Conservation (phyloP, 1,140 invertebrate species). For the Colletes latitarsis region DNA sequence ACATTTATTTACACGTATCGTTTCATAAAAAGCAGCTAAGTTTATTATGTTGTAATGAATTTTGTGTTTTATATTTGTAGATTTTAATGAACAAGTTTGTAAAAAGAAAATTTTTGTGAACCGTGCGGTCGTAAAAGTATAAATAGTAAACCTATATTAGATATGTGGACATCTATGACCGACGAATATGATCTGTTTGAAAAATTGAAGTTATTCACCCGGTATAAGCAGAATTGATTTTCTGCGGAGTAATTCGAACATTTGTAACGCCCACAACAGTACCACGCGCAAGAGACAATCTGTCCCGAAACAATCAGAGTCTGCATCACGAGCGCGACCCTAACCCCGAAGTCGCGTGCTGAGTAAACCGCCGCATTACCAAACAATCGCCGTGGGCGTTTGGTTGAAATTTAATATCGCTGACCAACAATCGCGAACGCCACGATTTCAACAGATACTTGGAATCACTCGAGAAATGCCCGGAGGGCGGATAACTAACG, state of each 20-base stretch:
- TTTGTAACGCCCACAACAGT: background rate
- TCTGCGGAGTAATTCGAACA: background rate
- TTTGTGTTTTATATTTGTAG: too few relatives aligned
- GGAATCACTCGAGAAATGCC: background rate
- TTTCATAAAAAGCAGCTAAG: too few relatives aligned
- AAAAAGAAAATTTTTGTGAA: too few relatives aligned
- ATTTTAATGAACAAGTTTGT: too few relatives aligned
- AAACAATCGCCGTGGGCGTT: constrained; percentile 13
- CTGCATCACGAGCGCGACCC: background rate
- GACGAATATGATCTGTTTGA: too few relatives aligned
- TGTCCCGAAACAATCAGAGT: background rate
- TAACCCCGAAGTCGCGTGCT: background rate
- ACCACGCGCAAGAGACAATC: background rate
- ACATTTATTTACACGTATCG: too few relatives aligned
- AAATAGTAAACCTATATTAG: too few relatives aligned
- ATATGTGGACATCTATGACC: too few relatives aligned
- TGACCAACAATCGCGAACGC: background rate
- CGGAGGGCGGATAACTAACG: constrained; percentile 9
- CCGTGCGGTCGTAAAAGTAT: too few relatives aligned
- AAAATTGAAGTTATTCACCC: background rate
- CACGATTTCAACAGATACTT: background rate
- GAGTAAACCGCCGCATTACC: background rate
- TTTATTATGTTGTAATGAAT: too few relatives aligned
- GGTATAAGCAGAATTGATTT: too few relatives aligned
- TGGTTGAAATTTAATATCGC: constrained; percentile 18